These are phyloP conservation scores for Sebastes itinus DNA, from an alignment of 2,797 vertebrate genomes.

Conservation along the genomic window DNA sequence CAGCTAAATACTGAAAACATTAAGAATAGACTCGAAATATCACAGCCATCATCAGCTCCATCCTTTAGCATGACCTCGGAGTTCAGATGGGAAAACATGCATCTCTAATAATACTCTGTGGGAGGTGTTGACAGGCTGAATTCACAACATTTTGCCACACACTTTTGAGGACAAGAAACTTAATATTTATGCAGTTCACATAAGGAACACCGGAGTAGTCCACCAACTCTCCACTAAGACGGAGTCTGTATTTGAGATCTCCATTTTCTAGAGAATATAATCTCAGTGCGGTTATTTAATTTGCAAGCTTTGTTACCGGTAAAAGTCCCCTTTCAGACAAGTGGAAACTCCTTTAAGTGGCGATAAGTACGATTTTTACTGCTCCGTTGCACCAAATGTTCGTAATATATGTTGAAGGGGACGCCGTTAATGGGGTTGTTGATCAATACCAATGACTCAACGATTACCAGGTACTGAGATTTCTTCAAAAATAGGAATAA, in stretches of 20 bases:
- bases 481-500: conserved; percentile 21
- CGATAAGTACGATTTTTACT: conserved; percentile 11
- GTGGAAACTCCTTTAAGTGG: conserved; percentile 15
- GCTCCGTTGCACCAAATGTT: conserved; percentile 32
- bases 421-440: conserved; percentile 26
- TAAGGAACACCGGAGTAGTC: background rate
- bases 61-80: conserved; percentile 2
- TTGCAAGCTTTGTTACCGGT: conserved; percentile 2
- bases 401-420: conserved; percentile 23
- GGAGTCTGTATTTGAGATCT: background rate
- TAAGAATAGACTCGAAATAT: conserved; percentile 33
- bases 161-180: background rate
- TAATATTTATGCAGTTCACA: conserved; percentile 23
- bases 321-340: conserved; percentile 14
- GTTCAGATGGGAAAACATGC: background rate
- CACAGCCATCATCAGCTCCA: conserved; percentile 16
- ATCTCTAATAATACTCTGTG: conserved; percentile 6
- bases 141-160: conserved; percentile 12
- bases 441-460: conserved; percentile 42
- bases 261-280: conserved; percentile 11
- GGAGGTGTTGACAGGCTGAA: conserved; percentile 16
- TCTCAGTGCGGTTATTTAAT: conserved; percentile 27
- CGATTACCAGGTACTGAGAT: conserved; percentile 10
- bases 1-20: conserved; percentile 34
- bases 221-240: background rate